Evolutionary conservation across 1,140 invertebrate species (phyloP).

Genomic region (Diorhabda carinulata): DNA sequence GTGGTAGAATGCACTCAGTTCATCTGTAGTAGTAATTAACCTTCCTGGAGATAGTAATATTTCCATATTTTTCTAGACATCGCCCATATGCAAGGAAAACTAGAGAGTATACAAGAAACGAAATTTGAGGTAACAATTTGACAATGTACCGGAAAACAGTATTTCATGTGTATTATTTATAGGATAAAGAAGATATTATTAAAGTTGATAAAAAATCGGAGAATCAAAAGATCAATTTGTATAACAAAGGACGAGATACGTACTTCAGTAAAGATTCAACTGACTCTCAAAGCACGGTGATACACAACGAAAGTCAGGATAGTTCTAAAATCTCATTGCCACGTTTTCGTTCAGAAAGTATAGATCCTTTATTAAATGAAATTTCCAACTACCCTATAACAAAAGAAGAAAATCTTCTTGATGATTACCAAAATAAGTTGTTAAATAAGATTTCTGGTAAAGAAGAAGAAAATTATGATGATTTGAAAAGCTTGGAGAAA

Average conservation of each 20-base stretch:
- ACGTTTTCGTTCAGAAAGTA: not conserved
- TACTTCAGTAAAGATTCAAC: slow-evolving; percentile 30
- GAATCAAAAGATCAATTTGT: no score
- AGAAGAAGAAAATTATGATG: slow-evolving; percentile 4
- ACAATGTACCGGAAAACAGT: no score
- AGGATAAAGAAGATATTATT: no score
- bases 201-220: no score
- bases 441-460: slow-evolving; percentile 31
- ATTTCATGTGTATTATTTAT: no score
- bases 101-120: no score
- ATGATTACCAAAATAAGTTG: slow-evolving; percentile 27
- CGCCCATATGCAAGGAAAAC: no score
- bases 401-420: slow-evolving; percentile 23
- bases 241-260: not conserved
- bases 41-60: no score
- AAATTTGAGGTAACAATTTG: no score
- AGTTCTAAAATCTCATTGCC: not conserved
- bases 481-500: slow-evolving; percentile 4
- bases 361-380: slow-evolving; percentile 1
- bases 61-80: no score
- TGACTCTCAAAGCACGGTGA: slow-evolving; percentile 35
- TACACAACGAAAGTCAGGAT: slow-evolving; percentile 18
- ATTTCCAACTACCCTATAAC: slow-evolving; percentile 4
- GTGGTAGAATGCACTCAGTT: no score
- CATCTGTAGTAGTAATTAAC: no score